Base-by-base conservation (phyloP, 2,113 vertebrate genomes). In the Scopus umbretta region DNA sequence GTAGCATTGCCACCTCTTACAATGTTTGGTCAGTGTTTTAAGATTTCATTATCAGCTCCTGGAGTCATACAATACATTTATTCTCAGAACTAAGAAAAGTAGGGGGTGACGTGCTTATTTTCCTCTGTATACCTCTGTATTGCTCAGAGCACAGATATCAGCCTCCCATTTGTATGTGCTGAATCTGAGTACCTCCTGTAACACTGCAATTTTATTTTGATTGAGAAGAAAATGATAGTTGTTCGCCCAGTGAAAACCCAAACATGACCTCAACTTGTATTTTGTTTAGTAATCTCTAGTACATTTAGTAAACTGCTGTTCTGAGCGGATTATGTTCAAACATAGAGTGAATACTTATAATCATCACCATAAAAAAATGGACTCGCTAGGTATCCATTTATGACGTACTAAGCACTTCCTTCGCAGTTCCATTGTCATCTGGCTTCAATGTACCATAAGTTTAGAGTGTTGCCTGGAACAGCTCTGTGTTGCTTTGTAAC, bases 391-490 rank as follows among this genome's bases (percentile, higher is more conserved):
- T 88, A 94, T 96, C 96, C 81, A 94, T 96, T 96, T 95, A 88
- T 96, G 53, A 94, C 81, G 49, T 63, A 76, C 80, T 73, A 88
- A 86, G 67, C 71, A 90, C 68, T 91, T 96, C 52, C 70, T 92
- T 88, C 80, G 86, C 91, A 93, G 92, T 90, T 86, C 76, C 66
- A 67, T 71, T 96, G 94, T 92, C 94, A 94, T 84, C 86, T 84
- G 40, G 70, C 75, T 88, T 88, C 88, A 71, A 5, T 61, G 53
- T 72, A 42, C 86, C 67, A 74, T 67, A 92, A 91, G 96, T 91
- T 55, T 9, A 81, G 90, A 90, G 82, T 8, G 40, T 40, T 92
- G 86, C 66, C 92, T 87, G 72, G 34, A 95, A 94, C 59, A 92
- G 65, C 67, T 65, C 61, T 70, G 75, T 1, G 1, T 67, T 91